Evolutionary conservation across 1,140 invertebrate species (phyloP).

Genomic region (Vanessa atalanta): DNA sequence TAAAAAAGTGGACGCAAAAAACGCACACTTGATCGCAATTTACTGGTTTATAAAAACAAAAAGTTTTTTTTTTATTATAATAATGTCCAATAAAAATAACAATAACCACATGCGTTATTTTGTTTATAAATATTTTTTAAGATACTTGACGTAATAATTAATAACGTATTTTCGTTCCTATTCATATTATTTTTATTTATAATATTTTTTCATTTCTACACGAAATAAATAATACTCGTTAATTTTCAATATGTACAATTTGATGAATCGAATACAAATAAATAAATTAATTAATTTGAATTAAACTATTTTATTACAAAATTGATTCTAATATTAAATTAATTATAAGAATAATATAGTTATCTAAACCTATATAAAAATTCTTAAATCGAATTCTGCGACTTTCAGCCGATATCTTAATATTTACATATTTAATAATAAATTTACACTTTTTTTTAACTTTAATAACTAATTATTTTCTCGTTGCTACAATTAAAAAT

Average conservation of each 20-base stretch:
- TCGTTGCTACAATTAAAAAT: not conserved
- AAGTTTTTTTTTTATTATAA: no score
- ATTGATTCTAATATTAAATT: conserved; percentile 1
- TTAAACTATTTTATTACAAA: not conserved
- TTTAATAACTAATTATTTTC: conserved; percentile 6
- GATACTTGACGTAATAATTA: no score
- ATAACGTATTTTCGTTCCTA: not conserved
- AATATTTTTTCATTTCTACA: not conserved
- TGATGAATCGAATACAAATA: not conserved
- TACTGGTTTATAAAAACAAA: no score
- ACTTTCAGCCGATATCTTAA: conserved; percentile 16
- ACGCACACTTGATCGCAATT: no score
- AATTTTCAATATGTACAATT: not conserved
- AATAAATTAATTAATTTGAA: not conserved
- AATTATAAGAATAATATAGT: conserved; percentile 19
- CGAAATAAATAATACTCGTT: not conserved
- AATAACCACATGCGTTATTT: no score
- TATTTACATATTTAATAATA: conserved; percentile 19
- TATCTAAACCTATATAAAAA: conserved; percentile 19
- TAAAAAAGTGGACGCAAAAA: no score
- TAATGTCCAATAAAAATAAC: no score
- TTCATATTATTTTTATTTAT: not conserved
- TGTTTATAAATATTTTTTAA: no score
- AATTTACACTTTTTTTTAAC: conserved; percentile 1
- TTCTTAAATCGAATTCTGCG: conserved; percentile 20